Base-by-base conservation (phyloP, 2,113 vertebrate genomes). In the Ictalurus punctatus region DNA sequence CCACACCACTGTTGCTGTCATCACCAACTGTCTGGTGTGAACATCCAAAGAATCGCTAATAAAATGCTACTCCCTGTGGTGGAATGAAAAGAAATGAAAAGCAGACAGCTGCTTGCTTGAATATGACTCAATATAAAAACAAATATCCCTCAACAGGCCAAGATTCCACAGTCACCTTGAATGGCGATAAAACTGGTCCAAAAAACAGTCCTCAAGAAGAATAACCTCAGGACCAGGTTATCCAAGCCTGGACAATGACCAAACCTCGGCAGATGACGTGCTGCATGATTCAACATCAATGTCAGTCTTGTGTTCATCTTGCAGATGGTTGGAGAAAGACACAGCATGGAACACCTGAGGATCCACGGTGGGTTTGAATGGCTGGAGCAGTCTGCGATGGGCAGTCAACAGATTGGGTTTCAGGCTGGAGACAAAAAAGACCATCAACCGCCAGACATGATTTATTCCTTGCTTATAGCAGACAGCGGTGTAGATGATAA, bases 271-370 rank as follows among this genome's bases (percentile, higher is more conserved):
- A 58, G 59, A 76, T 89, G 65, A 87, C 61, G 21, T 71, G 30
- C 69, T 87, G 82, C 2, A n/a, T 87, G 83, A 87, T 81, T 87
- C 74, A 87, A 54, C 82, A 76, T 44, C 74, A 52, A n/a, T 17
- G 25, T 30, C 34, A 25, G 54, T 30, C 83, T 54, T 54, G 40
- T 34, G 34, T 79, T 83, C 65, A 78, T 76, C 83, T 67, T 74
- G 76, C 86, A 87, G 83, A 89, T 87, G 80, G 86, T 85, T 34
- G 40, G 67, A 80, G 73, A 89, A 54, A 73, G 73, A 65, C 40
- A 88, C 81, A 61, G 80, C 61, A 69, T 30, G 52, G 27, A 40
- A 82, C 65, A 90, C 82, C 87, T 88, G 85, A n/a, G 56, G 69
- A 89, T 69, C 79, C 54, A 69, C 54, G 61, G 82, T 85, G 83